Base-by-base conservation (phyloP, 2,113 vertebrate species). In the Montifringilla adamsi region DNA sequence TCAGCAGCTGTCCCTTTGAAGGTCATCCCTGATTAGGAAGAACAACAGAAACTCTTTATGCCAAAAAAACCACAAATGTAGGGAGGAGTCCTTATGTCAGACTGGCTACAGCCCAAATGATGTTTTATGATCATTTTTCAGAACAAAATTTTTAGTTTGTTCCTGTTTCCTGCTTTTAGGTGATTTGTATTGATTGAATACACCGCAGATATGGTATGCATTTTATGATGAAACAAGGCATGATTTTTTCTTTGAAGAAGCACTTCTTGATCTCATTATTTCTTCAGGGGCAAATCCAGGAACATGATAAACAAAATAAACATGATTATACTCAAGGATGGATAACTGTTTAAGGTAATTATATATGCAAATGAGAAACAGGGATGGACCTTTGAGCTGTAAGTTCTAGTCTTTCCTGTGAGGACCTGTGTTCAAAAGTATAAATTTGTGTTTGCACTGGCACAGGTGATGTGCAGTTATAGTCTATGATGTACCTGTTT, bases 121-220 rank as follows among this genome's bases (percentile, higher is more conserved):
- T 78, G 24, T 44, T 87, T 93, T 89, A 79, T 52, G 39, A 41
- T 89, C 15, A 52, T 64, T 89, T 87, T 59, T 90, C 24, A 50
- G 27, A 81, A 73, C 4, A 86, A 69, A 92, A 82, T 84, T 86
- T 64, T 63, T 75, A 60, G 33, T 60, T 79, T 72, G 28, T 87
- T 96, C 73, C 69, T 75, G 41, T 46, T 91, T 96, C 84, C 84
- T 87, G 47, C 83, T 87, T 87, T 92, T 74, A 84, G 69, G 60
- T 26, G 6, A 68, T 78, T 77, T 31, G 9, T 85, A 91, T 90
- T 88, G 87, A 93, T 74, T 78, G 15, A 70, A 90, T 53, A 18
- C 4, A 63, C 53, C 31, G 13, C 72, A 90, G 22, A 84, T 41
- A 33, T 5, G 11, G 22, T 50, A 15, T 28, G 55, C 1, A 11